Conservation (phyloP, 2,797 vertebrate species). For the Darevskia nairensis region DNA sequence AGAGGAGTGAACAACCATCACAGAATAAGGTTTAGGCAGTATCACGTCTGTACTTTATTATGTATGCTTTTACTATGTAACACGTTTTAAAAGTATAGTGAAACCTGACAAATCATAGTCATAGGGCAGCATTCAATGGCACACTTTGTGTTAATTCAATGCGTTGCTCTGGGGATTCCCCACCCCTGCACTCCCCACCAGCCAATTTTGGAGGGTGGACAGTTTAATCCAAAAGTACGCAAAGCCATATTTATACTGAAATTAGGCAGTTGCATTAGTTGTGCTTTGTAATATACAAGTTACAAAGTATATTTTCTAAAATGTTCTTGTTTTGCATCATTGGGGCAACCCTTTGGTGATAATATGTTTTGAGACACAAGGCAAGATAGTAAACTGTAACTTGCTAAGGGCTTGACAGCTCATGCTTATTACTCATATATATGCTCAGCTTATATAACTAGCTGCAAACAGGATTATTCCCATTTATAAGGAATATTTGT, state of each 20-base stretch:
- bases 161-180: too few relatives aligned
- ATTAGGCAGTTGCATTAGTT: not conserved
- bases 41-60: not conserved
- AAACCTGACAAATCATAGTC: not conserved
- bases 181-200: too few relatives aligned
- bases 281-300: not conserved
- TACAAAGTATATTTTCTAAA: not conserved
- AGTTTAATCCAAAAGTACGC: not conserved
- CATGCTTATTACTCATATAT: not conserved
- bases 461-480: not conserved
- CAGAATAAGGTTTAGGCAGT: not conserved
- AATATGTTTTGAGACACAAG: not conserved
- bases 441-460: slow-evolving; percentile 1
- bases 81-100: not conserved
- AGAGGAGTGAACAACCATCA: too few relatives aligned
- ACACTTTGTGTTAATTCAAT: not conserved
- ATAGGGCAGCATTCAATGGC: not conserved
- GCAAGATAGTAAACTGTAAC: not conserved
- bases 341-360: not conserved
- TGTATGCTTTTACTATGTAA: too few relatives aligned
- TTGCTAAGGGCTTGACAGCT: slow-evolving; percentile 7
- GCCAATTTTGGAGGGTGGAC: too few relatives aligned
- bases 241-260: not conserved
- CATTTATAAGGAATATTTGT: not conserved
- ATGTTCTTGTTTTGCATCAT: slow-evolving; percentile 2